Percentiles rank a stretch among this genome's conserved stretches.
Conservation (phyloP, 2,797 vertebrate species). For the Nasua narica region DNA sequence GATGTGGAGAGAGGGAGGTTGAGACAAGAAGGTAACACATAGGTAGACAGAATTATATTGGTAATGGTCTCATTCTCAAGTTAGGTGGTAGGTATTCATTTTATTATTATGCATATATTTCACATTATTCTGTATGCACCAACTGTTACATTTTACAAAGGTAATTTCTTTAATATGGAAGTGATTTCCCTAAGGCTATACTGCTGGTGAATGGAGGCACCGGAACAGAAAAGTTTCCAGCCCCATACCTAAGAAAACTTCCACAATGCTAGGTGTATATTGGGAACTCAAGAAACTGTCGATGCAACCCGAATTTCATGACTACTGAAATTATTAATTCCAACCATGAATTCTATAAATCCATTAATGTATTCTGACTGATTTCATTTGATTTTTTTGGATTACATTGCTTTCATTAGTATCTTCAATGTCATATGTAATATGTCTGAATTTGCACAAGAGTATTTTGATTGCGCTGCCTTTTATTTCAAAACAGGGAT, state of each 20-base stretch:
- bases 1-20: background rate
- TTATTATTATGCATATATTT: constrained; percentile 12
- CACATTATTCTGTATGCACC: background rate
- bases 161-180: background rate
- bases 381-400: constrained; percentile 40
- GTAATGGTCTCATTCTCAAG: background rate
- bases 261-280: background rate
- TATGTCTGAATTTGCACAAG: background rate
- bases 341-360: constrained; percentile 37
- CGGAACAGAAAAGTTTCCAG: background rate
- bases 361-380: constrained; percentile 17
- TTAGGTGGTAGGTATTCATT: background rate
- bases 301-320: constrained; percentile 23
- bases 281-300: background rate
- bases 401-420: constrained; percentile 31
- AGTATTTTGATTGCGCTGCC: constrained; percentile 24
- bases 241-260: background rate
- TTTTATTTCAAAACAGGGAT: constrained; percentile 27
- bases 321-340: constrained; percentile 45
- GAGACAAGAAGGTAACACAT: background rate
- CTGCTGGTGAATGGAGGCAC: background rate
- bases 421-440: background rate
- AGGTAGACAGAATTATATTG: background rate
- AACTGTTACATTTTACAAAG: background rate
- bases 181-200: background rate